Conservation (phyloP, 2,797 vertebrate genomes). For the Synaphobranchus kaupii region DNA sequence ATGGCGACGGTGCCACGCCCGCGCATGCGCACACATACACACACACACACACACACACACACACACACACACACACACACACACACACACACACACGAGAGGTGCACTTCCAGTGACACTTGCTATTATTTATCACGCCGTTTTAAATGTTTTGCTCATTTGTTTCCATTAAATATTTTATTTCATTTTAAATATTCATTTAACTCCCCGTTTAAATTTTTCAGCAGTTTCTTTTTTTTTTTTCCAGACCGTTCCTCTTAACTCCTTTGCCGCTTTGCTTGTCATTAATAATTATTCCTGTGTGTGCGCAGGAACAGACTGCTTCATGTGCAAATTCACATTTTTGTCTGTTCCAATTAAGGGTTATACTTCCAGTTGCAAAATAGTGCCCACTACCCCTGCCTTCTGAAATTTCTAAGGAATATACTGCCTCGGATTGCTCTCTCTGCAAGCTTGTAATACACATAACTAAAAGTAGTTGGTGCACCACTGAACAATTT, state of each 20-base stretch:
- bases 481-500: slow-evolving; percentile 62
- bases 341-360: slow-evolving; percentile 83
- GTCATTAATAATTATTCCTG: slow-evolving; percentile 82
- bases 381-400: slow-evolving; percentile 73
- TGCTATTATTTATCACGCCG: slow-evolving; percentile 71
- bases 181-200: slow-evolving; percentile 81
- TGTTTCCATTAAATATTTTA: slow-evolving; percentile 83
- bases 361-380: slow-evolving; percentile 74
- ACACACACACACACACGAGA: slow-evolving; percentile 42
- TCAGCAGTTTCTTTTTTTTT: slow-evolving; percentile 70
- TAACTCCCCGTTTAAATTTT: slow-evolving; percentile 78
- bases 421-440: slow-evolving; percentile 41
- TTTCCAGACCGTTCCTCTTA: slow-evolving; percentile 60
- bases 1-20: slow-evolving; percentile 49
- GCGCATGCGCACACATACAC: background rate
- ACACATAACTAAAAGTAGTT: slow-evolving; percentile 29
- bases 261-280: slow-evolving; percentile 73
- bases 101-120: slow-evolving; percentile 56
- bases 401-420: slow-evolving; percentile 66
- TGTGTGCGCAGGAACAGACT: slow-evolving; percentile 73
- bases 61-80: background rate
- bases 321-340: slow-evolving; percentile 78
- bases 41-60: background rate
- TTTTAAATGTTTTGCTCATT: slow-evolving; percentile 82
- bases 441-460: slow-evolving; percentile 57